phyloP scores from a whole-genome alignment of 2,797 vertebrate species.

The Acanthurus lineatus region DNA sequence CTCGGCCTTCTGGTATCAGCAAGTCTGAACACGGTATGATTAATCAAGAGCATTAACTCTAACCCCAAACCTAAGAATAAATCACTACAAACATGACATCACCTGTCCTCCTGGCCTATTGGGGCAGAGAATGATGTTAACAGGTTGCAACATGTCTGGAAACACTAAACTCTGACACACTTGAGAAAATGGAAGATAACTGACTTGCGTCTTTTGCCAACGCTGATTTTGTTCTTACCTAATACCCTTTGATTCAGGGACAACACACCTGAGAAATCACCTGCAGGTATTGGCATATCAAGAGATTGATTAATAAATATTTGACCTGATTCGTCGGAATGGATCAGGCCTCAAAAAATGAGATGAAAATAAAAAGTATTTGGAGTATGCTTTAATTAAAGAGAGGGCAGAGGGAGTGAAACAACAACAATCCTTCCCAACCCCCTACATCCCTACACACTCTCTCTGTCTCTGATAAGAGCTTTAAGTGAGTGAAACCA shows the following conservation, averaged over 20 bases:
- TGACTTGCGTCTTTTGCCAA: slow-evolving; percentile 16
- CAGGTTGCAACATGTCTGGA: slow-evolving; percentile 67
- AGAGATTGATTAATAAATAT: accelerated
- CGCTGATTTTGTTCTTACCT: not conserved
- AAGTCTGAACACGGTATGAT: slow-evolving; percentile 73
- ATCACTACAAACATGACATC: slow-evolving; percentile 72
- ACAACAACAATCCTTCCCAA: not conserved
- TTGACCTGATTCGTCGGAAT: not conserved
- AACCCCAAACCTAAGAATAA: slow-evolving; percentile 68
- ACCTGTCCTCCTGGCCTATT: slow-evolving; percentile 63
- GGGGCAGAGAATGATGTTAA: slow-evolving; percentile 40
- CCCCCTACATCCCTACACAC: slow-evolving; percentile 18
- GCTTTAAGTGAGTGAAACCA: slow-evolving; percentile 71
- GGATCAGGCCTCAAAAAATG: not conserved
- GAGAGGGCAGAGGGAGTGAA: not conserved
- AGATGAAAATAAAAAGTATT: not conserved
- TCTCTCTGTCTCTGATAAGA: slow-evolving; percentile 64
- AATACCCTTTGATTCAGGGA: not conserved
- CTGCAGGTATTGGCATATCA: not conserved
- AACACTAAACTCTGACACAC: slow-evolving; percentile 60
- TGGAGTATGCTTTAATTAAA: not conserved
- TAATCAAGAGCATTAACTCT: slow-evolving; percentile 53
- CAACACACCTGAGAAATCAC: not conserved
- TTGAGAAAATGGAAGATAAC: slow-evolving; percentile 52
- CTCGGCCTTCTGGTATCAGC: slow-evolving; percentile 46